Evolutionary conservation across 1,140 invertebrate species (phyloP), one percentile per base, ranked within the genome.

Genomic region (Hypothenemus hampei): DNA sequence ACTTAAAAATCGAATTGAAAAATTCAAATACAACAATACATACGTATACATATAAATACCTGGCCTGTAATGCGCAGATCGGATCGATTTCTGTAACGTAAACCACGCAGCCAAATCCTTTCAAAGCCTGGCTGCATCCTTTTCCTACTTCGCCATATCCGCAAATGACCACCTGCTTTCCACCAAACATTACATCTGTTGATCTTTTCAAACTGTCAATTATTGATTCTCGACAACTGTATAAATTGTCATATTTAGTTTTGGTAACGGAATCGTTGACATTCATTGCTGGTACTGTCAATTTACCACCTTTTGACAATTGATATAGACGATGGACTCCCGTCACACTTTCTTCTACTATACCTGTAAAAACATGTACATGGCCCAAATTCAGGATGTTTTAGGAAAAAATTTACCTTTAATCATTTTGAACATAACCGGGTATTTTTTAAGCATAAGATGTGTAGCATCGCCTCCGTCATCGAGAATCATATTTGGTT

Each of bases 81-180:
- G 96, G 95, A 78, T 98, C 95, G 60, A 98, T 96, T 78, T 98
- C 96, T 39, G 95, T 97, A 13, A 98, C 90, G 72, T 93, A 96
- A 15, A 88, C 91, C 65, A 95, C 87, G 75, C 91, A 91, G 15
- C 95, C 95, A 43, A 98, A 78, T 0, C 92, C 93, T 72, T 96
- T 96, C 4, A 98, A 75, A 2, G 94, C 92, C 72, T 95, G 90
- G 65, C 90, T 92, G 75, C 94, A 97, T 4, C 95, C 94, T 78
- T 98, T 98, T 18, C 96, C 96, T 23, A 98, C 95, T 79, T 98
- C 93, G 3, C 96, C 95, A 71, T 97, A 98, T 6, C 96, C 95
- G 75, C 94, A 97, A 29, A 98, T 86, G 0, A 96, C 85, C 1
- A 96, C 89, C 75, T 97, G 93, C 72, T 98, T 98, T 0, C 95